phyloP scores from a whole-genome alignment of 2,113 vertebrate species.

The Neotragus moschatus region DNA sequence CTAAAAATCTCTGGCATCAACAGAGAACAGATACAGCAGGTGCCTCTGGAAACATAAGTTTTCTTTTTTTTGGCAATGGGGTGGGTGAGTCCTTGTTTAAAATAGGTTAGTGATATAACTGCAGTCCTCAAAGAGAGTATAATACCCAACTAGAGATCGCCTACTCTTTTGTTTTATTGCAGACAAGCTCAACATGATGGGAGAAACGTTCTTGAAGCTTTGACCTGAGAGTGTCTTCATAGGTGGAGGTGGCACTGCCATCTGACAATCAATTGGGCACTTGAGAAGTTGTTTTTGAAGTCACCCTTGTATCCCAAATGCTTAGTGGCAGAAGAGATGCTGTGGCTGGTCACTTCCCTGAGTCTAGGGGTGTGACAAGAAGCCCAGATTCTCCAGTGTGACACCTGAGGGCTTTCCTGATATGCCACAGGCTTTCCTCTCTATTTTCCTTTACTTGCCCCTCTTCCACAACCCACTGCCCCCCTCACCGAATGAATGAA shows the following conservation, averaged over 20 bases:
- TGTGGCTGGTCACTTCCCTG: neutral
- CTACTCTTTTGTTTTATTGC: neutral
- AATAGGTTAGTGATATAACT: neutral
- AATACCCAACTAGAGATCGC: neutral
- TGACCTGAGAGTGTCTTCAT: neutral
- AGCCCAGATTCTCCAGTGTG: neutral
- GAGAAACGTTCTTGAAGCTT: neutral
- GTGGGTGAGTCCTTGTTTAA: slow-evolving; percentile 44
- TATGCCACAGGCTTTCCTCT: neutral
- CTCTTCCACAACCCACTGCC: fast-evolving
- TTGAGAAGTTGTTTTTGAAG: neutral
- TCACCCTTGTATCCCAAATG: neutral
- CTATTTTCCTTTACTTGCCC: neutral
- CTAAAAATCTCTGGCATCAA: slow-evolving; percentile 41
- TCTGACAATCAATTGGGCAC: neutral
- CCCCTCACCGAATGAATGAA: neutral
- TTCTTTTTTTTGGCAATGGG: neutral
- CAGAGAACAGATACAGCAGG: slow-evolving; percentile 39
- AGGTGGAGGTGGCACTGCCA: neutral
- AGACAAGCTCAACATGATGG: neutral
- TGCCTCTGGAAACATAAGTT: slow-evolving; percentile 23
- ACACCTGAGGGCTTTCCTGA: neutral
- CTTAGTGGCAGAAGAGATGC: neutral
- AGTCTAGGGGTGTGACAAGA: neutral
- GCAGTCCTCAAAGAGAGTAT: neutral